Evolutionary conservation across 2,797 vertebrate genomes (phyloP).

Genomic region (Oryzias sinensis): DNA sequence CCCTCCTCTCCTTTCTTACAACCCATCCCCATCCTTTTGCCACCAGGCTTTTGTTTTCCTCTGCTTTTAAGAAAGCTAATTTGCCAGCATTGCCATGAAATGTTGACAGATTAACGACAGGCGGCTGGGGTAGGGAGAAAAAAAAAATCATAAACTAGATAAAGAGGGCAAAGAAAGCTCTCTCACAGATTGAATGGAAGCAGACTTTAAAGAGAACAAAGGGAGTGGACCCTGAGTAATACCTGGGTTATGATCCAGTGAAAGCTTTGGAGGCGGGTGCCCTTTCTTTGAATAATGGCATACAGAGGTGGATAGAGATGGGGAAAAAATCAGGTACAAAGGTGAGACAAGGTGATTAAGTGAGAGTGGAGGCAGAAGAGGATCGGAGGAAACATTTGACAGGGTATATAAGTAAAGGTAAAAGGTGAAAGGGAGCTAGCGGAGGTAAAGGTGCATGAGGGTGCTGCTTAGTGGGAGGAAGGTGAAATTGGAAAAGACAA

Average conservation of each 20-base stretch:
- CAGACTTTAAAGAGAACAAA: conserved; percentile 1
- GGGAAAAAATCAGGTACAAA: conserved; percentile 1
- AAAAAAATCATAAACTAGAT: conserved; percentile 7
- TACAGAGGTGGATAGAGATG: conserved; percentile 2
- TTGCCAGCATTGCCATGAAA: conserved; percentile 4
- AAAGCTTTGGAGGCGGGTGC: conserved; percentile 40
- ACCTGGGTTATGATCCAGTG: conserved; percentile 35
- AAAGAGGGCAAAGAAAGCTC: conserved; percentile 14
- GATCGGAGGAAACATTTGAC: conserved; percentile 9
- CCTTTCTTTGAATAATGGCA: conserved; percentile 12
- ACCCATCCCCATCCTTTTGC: neutral
- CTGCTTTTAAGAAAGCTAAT: conserved; percentile 8
- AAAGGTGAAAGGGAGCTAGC: conserved; percentile 35
- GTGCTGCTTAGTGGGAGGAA: conserved; percentile 20
- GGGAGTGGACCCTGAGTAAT: conserved; percentile 37
- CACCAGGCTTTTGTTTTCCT: conserved; percentile 3
- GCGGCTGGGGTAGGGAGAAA: neutral
- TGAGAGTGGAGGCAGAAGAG: conserved; percentile 1
- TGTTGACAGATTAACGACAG: conserved; percentile 12
- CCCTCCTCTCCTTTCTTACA: neutral
- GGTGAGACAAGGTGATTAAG: neutral
- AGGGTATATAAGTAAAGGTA: conserved; percentile 37
- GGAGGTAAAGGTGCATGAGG: conserved; percentile 35
- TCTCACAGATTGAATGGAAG: conserved; percentile 4
- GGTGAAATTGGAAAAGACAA: conserved; percentile 12